Conservation (phyloP, 2,888 invertebrate genomes). For the Galerucella pusilla region DNA sequence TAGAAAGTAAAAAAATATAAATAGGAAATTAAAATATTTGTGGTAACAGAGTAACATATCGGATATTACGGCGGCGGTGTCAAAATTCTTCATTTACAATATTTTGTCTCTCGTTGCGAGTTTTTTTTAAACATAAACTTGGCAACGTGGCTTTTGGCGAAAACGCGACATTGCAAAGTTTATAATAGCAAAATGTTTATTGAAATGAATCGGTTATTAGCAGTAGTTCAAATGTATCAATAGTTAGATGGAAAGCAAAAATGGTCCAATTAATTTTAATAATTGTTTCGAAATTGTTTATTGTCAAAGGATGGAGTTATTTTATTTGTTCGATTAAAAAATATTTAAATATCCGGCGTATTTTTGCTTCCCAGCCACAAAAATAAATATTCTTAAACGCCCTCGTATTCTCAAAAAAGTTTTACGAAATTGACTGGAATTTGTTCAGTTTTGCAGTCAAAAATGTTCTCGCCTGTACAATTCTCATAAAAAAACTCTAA, state of each 20-base stretch:
- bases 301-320: no score
- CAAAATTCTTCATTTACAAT: slow-evolving; percentile 17
- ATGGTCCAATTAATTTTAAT: not conserved
- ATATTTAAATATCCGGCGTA: no score
- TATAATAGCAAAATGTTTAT: not conserved
- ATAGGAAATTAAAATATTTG: slow-evolving; percentile 27
- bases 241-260: not conserved
- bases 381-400: no score
- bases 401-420: no score
- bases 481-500: no score
- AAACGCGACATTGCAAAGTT: not conserved
- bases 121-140: not conserved
- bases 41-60: slow-evolving; percentile 35
- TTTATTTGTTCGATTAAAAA: no score
- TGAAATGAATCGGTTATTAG: not conserved
- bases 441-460: no score
- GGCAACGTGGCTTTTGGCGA: not conserved
- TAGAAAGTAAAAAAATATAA: slow-evolving; percentile 27
- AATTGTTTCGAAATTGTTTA: no score
- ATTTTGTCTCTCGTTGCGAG: not conserved
- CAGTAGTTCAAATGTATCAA: not conserved
- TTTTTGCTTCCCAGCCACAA: no score
- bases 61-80: slow-evolving; percentile 18
- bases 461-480: no score
- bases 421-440: no score